Conservation (phyloP, 2,888 invertebrate genomes). For the Oscheius sp. region DNA sequence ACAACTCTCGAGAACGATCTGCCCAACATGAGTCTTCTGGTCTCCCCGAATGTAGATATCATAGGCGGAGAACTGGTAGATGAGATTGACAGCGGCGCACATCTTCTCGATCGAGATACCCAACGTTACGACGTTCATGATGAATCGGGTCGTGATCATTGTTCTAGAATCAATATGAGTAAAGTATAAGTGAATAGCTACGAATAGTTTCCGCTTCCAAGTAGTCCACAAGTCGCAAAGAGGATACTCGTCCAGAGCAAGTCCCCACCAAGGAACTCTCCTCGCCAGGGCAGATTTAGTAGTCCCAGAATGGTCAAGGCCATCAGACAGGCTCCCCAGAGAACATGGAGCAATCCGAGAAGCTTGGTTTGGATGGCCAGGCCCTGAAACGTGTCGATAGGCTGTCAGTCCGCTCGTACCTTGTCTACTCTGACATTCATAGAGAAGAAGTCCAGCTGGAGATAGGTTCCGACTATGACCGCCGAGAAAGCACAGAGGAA, state of each 20-base stretch:
- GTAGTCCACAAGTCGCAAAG: conserved; percentile 64
- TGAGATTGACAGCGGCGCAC: conserved; percentile 66
- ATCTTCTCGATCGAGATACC: conserved; percentile 68
- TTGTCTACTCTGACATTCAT: conserved; percentile 54
- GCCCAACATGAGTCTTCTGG: conserved; percentile 58
- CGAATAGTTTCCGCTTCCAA: conserved; percentile 64
- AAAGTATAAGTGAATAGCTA: conserved; percentile 31
- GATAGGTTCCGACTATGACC: conserved; percentile 62
- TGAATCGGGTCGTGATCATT: conserved; percentile 62
- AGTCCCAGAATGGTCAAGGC: conserved; percentile 68
- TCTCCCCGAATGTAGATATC: conserved; percentile 58
- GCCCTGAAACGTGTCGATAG: conserved; percentile 37
- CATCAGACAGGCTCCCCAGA: conserved; percentile 68
- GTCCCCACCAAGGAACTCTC: conserved; percentile 70
- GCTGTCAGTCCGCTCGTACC: background rate
- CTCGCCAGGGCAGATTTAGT: conserved; percentile 66
- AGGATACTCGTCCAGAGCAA: conserved; percentile 69
- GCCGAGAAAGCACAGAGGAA: conserved; percentile 63
- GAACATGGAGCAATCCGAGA: conserved; percentile 62
- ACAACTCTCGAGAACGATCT: conserved; percentile 67
- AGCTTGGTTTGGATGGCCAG: conserved; percentile 41
- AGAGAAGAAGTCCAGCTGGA: conserved; percentile 59
- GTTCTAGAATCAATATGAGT: conserved; percentile 46
- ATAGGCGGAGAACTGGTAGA: conserved; percentile 69
- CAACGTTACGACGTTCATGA: conserved; percentile 62